Base-by-base conservation (phyloP, 2,113 vertebrate genomes). In the Bagarius yarrelli region DNA sequence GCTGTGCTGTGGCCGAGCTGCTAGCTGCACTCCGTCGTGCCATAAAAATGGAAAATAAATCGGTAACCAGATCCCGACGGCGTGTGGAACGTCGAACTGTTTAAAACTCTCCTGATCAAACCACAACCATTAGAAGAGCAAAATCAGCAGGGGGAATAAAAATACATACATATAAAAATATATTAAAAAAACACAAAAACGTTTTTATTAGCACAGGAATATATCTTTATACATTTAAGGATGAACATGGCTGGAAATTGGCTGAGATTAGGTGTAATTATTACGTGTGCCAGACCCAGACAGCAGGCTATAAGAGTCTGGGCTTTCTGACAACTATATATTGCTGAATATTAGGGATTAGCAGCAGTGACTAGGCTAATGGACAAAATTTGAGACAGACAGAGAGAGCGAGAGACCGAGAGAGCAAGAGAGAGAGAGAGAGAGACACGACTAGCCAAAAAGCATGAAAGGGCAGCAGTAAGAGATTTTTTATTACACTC, bases 401-500 rank as follows among this genome's bases (percentile, higher is more conserved):
- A 78, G 77, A 74, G 73, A 11, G 32, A 11, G 61, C 9, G 61
- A 21, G 59, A 50, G 47, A 50, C 6, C 5, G 47, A 50, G 47
- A 50, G 47, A 50, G 47, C 5, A 13, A 50, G 47, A 50, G 25
- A 16, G 53, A 18, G 47, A n/a, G 57, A 59, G n/a, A n/a, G 56
- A 63, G 30, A 23, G 19, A 44, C 11, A 56, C 77, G 25, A 64
- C 66, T 47, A 50, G 72, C 55, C 14, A 59, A 56, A 25, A 71
- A 56, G 71, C 59, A 32, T 40, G 76, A 81, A 66, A 73, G 74
- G 23, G 53, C 52, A 44, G 36, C 78, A 81, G 76, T 79, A 85
- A 83, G 36, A 79, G 81, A 75, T 85, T 85, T 85, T 87, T 79
- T 77, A 77, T 44, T 71, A 66, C 82, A 73, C 70, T 80, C 77